These are phyloP conservation scores for Lathamus discolor DNA, from an alignment of 2,113 vertebrate genomes.

Conservation along the genomic window DNA sequence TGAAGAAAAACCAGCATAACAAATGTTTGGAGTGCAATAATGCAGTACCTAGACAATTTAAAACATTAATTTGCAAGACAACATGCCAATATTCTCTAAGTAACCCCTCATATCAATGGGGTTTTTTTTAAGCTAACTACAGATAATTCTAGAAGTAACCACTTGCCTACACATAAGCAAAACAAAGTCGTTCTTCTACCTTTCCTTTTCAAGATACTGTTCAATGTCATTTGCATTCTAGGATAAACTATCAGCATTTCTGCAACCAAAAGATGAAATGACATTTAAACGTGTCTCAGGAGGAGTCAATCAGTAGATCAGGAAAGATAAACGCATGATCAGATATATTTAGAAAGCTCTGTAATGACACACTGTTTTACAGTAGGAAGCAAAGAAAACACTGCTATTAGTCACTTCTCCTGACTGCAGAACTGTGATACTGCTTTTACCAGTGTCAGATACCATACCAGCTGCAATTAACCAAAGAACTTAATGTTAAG, in stretches of 20 bases:
- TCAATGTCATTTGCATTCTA: neutral
- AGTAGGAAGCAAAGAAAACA: conserved; percentile 11
- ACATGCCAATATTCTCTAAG: neutral
- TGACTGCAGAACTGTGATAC: neutral
- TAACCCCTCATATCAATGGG: neutral
- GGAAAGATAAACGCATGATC: neutral
- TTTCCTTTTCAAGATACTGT: conserved; percentile 30
- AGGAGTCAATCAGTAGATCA: conserved; percentile 17
- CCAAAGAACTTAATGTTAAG: neutral
- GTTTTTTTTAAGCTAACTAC: neutral
- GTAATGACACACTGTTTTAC: conserved; percentile 20
- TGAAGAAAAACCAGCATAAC: neutral
- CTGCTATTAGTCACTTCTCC: conserved; percentile 13
- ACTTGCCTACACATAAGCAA: neutral
- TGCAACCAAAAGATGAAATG: neutral
- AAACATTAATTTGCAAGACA: neutral
- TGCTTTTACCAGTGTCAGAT: neutral
- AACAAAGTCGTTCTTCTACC: neutral
- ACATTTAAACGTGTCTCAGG: neutral
- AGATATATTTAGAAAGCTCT: conserved; percentile 35
- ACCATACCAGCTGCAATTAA: neutral
- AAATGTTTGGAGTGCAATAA: neutral
- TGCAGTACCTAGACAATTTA: neutral
- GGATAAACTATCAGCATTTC: neutral
- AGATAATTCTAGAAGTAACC: neutral